Base-by-base conservation (phyloP, 2,888 invertebrate species). In the Lasioglossum villosulum region DNA sequence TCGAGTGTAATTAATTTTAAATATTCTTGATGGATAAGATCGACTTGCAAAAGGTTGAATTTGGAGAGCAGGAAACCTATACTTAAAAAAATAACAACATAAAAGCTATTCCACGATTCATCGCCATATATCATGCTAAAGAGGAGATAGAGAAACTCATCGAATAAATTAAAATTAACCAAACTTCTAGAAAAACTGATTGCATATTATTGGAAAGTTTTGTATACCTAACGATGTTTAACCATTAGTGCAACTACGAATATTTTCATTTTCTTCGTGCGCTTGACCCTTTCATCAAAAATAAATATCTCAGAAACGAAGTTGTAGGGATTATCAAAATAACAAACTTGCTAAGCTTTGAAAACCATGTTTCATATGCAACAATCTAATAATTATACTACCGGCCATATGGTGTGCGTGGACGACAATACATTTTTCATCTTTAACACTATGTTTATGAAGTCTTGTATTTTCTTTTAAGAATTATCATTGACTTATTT, bases 311-410 rank as follows among this genome's bases (percentile, higher is more conserved):
- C 19, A 0, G 14, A 27, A 66, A 34, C 16, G 16, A 30, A 66
- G 30, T 30, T 66, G 34, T 30, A 66, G 52, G 2, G 8, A 66
- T 34, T 34, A 16, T 66, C 14, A 19, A 34, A 34, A 34, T 16
- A 30, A 63, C 63, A 63, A 63, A 63, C 63, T 16, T 66, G 19
- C 14, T 1, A 37, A 66, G 34, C 34, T 37, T 66, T 23, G 34
- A 34, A 66, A 66, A 66, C 34, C 19, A 37, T 34, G 19, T 66
- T 66, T 66, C 10, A 66, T 66, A 66, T 66, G 66, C 34, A 66
- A 23, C 52, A 88, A 66, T 66, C 66, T 66, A 66, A 66, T 66
- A 34, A 19, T 66, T 75, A 86, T 78, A 82, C 75, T 80, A 66
- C 76, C 76, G 66, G 66, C 34, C 76, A 76, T 76, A 76, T 68